phyloP scores from a whole-genome alignment of 2,888 invertebrate species.

The Zelleria hepariella region DNA sequence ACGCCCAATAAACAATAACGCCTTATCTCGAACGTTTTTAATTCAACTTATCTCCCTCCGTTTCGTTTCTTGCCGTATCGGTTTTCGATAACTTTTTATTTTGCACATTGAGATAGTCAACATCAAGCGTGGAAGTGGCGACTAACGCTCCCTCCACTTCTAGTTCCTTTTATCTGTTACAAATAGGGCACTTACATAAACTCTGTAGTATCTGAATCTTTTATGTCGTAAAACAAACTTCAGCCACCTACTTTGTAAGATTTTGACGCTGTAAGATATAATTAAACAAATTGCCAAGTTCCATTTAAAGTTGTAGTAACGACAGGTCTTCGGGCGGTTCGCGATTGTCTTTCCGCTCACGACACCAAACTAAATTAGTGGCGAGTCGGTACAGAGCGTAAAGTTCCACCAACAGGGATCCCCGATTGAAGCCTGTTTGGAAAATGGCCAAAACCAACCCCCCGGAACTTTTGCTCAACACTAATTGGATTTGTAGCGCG shows the following conservation, averaged over 20 bases:
- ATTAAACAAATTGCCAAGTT: neutral
- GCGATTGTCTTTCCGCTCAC: slow-evolving; percentile 34
- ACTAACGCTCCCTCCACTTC: neutral
- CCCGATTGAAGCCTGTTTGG: slow-evolving; percentile 50
- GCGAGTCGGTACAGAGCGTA: slow-evolving; percentile 26
- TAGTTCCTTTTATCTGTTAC: neutral
- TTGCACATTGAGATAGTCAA: slow-evolving; percentile 5
- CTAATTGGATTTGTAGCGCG: slow-evolving; percentile 59
- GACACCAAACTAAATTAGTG: slow-evolving; percentile 38
- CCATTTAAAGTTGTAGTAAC: neutral
- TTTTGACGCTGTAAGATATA: neutral
- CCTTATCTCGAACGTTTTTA: neutral
- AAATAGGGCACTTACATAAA: neutral
- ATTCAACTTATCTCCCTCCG: neutral
- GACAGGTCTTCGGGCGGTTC: neutral
- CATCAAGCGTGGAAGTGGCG: neutral
- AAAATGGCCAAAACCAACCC: slow-evolving; percentile 46
- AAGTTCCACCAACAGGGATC: slow-evolving; percentile 36
- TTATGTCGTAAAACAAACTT: neutral
- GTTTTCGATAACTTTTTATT: slow-evolving; percentile 16
- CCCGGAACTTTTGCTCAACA: slow-evolving; percentile 44
- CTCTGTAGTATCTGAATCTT: neutral
- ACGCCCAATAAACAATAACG: neutral
- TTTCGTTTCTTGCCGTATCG: slow-evolving; percentile 10
- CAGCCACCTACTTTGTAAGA: neutral